Conservation (phyloP, 2,113 vertebrate genomes). For the Sinocyclocheilus anophthalmus region DNA sequence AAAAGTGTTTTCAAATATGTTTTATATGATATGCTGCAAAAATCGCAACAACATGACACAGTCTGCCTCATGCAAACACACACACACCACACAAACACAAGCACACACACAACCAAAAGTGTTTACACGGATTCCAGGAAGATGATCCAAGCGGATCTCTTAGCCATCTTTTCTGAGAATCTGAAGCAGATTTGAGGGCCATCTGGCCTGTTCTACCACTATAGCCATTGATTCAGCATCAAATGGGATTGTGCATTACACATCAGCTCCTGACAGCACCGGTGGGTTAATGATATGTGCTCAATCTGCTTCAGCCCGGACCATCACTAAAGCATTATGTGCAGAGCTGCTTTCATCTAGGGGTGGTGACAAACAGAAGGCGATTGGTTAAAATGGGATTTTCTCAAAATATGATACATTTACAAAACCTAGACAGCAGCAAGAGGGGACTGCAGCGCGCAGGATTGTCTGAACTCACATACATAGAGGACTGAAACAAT, state of each 20-base stretch:
- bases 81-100: slow-evolving; percentile 20
- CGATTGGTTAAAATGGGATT: not conserved
- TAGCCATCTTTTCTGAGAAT: slow-evolving; percentile 38
- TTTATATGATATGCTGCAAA: not conserved
- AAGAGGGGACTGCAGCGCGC: not conserved
- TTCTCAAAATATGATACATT: not conserved
- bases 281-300: not conserved
- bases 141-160: not conserved
- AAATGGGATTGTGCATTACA: not conserved
- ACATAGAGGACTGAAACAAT: not conserved
- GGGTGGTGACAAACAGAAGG: not conserved
- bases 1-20: not conserved
- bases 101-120: not conserved
- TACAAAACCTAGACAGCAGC: not conserved
- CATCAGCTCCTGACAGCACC: not conserved
- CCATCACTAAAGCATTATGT: not conserved
- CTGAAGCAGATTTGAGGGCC: slow-evolving; percentile 27
- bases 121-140: slow-evolving; percentile 12
- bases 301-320: not conserved
- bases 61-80: not conserved
- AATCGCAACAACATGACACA: not conserved
- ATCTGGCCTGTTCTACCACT: slow-evolving; percentile 19
- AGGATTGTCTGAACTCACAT: not conserved
- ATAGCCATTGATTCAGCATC: not conserved
- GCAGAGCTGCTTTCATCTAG: not conserved